phyloP scores from a whole-genome alignment of 1,140 invertebrate genomes.

The Frieseomelitta varia region DNA sequence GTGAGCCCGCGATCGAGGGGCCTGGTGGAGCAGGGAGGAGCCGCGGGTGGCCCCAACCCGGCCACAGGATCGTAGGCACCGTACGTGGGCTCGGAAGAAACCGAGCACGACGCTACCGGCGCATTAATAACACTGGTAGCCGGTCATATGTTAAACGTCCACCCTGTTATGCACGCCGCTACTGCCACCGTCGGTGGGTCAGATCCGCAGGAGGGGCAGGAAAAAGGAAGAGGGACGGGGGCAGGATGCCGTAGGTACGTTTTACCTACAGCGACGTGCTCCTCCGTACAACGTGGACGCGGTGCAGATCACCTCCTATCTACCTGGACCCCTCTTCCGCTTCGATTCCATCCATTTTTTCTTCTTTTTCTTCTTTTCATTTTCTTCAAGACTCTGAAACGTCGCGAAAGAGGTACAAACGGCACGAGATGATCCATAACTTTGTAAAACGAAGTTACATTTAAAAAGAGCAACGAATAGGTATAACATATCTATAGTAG shows the following conservation, averaged over 20 bases:
- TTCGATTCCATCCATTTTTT: background rate
- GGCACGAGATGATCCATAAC: too few species aligned
- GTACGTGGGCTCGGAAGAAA: constrained; percentile 71
- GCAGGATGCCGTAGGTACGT: constrained; percentile 45
- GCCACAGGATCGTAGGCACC: constrained; percentile 59
- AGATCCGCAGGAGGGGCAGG: constrained; percentile 43
- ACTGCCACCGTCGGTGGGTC: constrained; percentile 57
- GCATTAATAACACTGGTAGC: constrained; percentile 83
- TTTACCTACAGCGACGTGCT: constrained; percentile 64
- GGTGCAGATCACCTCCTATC: constrained; percentile 54
- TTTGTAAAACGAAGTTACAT: too few species aligned
- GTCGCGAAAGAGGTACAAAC: too few species aligned
- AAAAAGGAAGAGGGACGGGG: constrained; percentile 22
- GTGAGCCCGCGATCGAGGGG: constrained; percentile 45
- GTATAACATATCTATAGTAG: too few species aligned
- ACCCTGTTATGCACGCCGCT: constrained; percentile 73
- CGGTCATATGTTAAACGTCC: constrained; percentile 82
- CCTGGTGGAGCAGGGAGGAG: constrained; percentile 58
- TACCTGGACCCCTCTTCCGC: constrained; percentile 45
- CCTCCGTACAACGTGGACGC: constrained; percentile 57
- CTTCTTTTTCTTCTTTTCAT: background rate
- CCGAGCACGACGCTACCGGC: constrained; percentile 74
- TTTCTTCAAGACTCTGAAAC: background rate
- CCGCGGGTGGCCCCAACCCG: constrained; percentile 75
- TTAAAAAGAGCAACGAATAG: too few species aligned